phyloP scores from a whole-genome alignment of 2,888 invertebrate genomes.

The Meliscaeva auricollis region DNA sequence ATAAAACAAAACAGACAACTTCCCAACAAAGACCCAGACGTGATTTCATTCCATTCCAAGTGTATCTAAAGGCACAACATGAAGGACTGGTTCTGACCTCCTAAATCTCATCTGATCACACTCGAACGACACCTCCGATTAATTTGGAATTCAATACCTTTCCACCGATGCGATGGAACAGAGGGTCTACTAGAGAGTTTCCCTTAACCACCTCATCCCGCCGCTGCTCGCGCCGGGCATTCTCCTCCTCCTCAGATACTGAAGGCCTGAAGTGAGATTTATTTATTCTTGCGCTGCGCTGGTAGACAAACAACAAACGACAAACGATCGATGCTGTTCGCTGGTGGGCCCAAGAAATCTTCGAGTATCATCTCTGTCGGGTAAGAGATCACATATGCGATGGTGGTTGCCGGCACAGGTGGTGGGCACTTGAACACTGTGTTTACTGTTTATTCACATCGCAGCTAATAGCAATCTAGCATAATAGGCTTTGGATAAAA shows the following conservation, averaged over 20 bases:
- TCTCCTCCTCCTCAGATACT: not conserved
- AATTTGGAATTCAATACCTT: slow-evolving; percentile 76
- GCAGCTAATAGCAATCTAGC: slow-evolving; percentile 69
- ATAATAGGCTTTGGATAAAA: slow-evolving; percentile 70
- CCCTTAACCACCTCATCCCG: not conserved
- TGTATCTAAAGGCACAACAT: slow-evolving; percentile 36
- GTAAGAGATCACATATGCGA: slow-evolving; percentile 69
- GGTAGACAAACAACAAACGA: slow-evolving; percentile 47
- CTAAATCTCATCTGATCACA: slow-evolving; percentile 76
- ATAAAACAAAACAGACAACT: slow-evolving; percentile 29
- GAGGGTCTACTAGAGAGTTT: slow-evolving; percentile 15
- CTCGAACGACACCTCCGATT: slow-evolving; percentile 76
- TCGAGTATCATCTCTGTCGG: slow-evolving; percentile 57
- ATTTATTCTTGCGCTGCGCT: slow-evolving; percentile 68
- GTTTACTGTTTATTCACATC: slow-evolving; percentile 66
- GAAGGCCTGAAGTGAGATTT: slow-evolving; percentile 72
- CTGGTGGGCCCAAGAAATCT: slow-evolving; percentile 72
- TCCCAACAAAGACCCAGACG: slow-evolving; percentile 19
- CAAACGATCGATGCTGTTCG: slow-evolving; percentile 75
- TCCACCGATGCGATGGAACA: slow-evolving; percentile 10
- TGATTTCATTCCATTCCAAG: not conserved
- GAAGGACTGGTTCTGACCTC: slow-evolving; percentile 75
- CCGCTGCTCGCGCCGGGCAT: not conserved
- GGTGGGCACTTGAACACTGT: slow-evolving; percentile 55
- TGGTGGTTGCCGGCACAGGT: slow-evolving; percentile 60